phyloP scores from a whole-genome alignment of 2,888 invertebrate genomes.

The Scaptomyza tumidula region DNA sequence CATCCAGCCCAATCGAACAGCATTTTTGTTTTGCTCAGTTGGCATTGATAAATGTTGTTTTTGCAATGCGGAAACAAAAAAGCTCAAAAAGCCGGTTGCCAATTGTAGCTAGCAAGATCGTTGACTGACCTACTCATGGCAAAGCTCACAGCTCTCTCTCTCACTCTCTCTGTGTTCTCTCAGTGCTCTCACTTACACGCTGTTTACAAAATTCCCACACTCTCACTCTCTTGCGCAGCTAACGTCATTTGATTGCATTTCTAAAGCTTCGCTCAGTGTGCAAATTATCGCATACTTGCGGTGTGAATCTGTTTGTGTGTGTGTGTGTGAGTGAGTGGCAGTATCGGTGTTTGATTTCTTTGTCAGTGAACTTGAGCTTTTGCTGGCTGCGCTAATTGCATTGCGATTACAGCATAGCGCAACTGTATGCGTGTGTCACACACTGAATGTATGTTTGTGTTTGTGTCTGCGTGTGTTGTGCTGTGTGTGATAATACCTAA shows the following conservation, averaged over 20 bases:
- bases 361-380: constrained; percentile 81
- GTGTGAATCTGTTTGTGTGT: not conserved
- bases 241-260: constrained; percentile 80
- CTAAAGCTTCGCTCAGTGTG: constrained; percentile 71
- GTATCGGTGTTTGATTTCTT: constrained; percentile 71
- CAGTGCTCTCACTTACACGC: not conserved
- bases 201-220: not conserved
- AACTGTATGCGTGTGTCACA: constrained; percentile 27
- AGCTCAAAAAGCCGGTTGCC: constrained; percentile 74
- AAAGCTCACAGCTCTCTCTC: constrained; percentile 7
- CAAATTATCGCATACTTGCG: constrained; percentile 69
- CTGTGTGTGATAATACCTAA: constrained; percentile 69
- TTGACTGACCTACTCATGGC: constrained; percentile 75
- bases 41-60: constrained; percentile 60
- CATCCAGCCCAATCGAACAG: not conserved
- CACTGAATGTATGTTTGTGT: not conserved
- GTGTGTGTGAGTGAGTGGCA: constrained; percentile 3
- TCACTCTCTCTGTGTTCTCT: constrained; percentile 3
- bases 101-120: constrained; percentile 59
- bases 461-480: constrained; percentile 19
- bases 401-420: constrained; percentile 76
- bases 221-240: constrained; percentile 31
- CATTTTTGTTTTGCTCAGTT: constrained; percentile 35
- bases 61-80: constrained; percentile 71
- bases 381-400: constrained; percentile 75